Evolutionary conservation across 2,113 vertebrate genomes (phyloP).

Genomic region (Platanista minor): DNA sequence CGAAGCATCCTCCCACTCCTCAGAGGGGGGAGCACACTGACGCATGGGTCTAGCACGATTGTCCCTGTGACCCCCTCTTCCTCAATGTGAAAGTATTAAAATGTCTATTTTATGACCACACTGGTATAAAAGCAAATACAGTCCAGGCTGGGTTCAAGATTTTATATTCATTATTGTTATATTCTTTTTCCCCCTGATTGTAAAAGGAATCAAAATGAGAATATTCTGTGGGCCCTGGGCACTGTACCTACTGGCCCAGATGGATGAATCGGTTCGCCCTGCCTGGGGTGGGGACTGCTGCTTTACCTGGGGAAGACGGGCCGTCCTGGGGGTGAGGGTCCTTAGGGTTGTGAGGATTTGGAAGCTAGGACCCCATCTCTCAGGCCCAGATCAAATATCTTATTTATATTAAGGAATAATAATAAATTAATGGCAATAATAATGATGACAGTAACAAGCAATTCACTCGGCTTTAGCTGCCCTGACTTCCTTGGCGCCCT

Average conservation of each 20-base stretch:
- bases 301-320: rapidly evolving
- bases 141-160: not conserved
- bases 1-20: rapidly evolving
- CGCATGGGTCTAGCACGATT: rapidly evolving
- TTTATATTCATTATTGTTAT: not conserved
- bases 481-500: not conserved
- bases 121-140: not conserved
- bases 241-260: not conserved
- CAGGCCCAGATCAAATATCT: no score
- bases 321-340: rapidly evolving
- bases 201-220: not conserved
- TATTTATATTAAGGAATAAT: not conserved
- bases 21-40: not conserved
- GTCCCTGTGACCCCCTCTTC: not conserved
- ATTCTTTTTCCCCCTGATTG: rapidly evolving
- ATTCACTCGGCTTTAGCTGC: rapidly evolving
- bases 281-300: rapidly evolving
- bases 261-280: rapidly evolving
- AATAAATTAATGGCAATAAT: not conserved
- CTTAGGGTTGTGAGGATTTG: not conserved
- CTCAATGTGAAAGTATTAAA: not conserved
- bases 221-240: not conserved
- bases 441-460: rapidly evolving
- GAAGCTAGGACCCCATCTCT: not conserved
- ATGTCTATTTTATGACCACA: not conserved